Evolutionary conservation across 2,888 invertebrate species (phyloP).

Genomic region (Drosophila maculinotata): DNA sequence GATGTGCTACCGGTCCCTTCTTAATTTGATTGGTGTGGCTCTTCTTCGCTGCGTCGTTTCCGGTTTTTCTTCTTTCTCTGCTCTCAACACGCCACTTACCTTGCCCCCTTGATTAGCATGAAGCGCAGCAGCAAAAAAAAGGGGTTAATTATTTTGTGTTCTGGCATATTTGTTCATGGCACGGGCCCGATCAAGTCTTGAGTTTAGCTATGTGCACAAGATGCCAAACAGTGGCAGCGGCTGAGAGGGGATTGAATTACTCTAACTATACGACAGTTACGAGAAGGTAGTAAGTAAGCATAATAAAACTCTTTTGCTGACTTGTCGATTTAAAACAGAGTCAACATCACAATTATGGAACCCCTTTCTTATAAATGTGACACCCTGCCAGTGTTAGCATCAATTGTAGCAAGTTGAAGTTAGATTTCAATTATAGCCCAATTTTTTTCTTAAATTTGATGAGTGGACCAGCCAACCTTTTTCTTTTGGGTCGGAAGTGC

Average conservation of each 20-base stretch:
- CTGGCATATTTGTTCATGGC: conserved; percentile 64
- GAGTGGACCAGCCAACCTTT: conserved; percentile 34
- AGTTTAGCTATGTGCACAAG: not conserved
- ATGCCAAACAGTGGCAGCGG: conserved; percentile 20
- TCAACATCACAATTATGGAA: no score
- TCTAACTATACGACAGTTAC: not conserved
- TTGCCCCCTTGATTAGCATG: conserved; percentile 59
- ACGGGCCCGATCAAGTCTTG: conserved; percentile 19
- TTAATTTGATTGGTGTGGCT: conserved; percentile 73
- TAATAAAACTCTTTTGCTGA: no score
- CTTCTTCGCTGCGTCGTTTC: conserved; percentile 47
- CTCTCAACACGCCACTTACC: conserved; percentile 43
- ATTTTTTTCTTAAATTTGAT: conserved; percentile 26
- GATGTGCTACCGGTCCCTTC: conserved; percentile 64
- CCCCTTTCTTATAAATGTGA: not conserved
- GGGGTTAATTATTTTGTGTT: conserved; percentile 69
- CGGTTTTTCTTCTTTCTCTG: conserved; percentile 47
- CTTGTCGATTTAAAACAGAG: not conserved
- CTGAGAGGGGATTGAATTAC: not conserved
- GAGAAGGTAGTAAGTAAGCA: no score
- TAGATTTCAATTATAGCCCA: conserved; percentile 53
- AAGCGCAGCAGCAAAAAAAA: conserved; percentile 10
- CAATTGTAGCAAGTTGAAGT: conserved; percentile 31
- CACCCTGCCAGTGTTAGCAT: conserved; percentile 13
- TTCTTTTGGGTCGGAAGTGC: conserved; percentile 54